Base-by-base conservation (phyloP, 2,888 invertebrate genomes). In the Caenorhabditis macrosperma region DNA sequence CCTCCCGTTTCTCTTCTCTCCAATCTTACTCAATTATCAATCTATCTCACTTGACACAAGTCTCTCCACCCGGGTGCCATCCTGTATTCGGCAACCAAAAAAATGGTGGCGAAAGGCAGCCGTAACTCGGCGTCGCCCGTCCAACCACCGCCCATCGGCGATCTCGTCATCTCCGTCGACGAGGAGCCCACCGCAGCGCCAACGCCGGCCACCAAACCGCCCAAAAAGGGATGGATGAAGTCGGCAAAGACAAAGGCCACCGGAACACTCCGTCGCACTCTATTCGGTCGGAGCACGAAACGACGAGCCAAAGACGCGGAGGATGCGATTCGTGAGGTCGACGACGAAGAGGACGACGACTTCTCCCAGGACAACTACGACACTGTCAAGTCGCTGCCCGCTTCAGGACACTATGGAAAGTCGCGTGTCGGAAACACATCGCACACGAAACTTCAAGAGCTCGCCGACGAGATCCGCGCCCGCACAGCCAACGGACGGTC, bases 351-450 rank as follows among this genome's bases (percentile, higher is more conserved):
- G 7, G 83, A 82, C 24, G 81, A 82, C 9, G 84, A 86, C 35
- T 83, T 71, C 68, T 67, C 76, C 0, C 68, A 66, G 26, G 74
- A 75, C 38, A 86, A 82, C 54, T 86, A 86, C 52, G 86, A 86
- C 66, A 86, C 86, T 15, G 86, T 86, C 17, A 78, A 82, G 33
- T 85, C 85, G 1, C 78, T 86, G 9, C 86, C 86, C 0, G 84
- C 86, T 10, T 76, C 78, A 10, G 86, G 86, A 9, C 86, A 86
- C 60, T 86, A 86, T 69, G 86, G 86, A 41, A 71, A 82, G 15
- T 82, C 82, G 22, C 72, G 85, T 52, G 85, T 85, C 15, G 85
- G 85, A 0, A 74, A 78, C 48, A 76, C 76, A 38, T 76, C 80
- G 30, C 80, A 75, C 38, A 66, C 48, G 12, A 80, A 74, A 60